These are phyloP conservation scores for Clarias macrocephalus DNA, from an alignment of 2,113 vertebrate genomes.

Conservation along the genomic window DNA sequence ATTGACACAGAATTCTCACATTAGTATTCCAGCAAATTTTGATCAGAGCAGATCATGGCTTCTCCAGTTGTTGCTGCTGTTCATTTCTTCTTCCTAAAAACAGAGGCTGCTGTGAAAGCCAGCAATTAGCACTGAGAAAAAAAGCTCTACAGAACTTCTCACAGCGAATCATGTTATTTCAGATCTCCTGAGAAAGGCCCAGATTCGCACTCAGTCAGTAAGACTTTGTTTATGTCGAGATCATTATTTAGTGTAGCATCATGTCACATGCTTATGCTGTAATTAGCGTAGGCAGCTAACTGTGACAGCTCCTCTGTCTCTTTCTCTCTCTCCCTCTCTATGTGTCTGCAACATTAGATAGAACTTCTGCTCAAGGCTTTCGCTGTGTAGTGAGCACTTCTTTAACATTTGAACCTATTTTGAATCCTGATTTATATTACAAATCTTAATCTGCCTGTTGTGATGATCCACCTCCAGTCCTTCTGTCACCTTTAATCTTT, in stretches of 20 bases:
- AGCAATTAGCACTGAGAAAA: conserved; percentile 42
- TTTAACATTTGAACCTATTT: conserved; percentile 10
- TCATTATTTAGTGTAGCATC: conserved; percentile 35
- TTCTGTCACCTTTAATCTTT: conserved; percentile 29
- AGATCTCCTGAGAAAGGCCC: conserved; percentile 23
- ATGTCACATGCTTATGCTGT: conserved; percentile 33
- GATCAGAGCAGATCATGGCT: not conserved
- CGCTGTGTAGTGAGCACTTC: conserved; percentile 20
- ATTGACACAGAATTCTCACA: not conserved
- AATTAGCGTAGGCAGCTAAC: conserved; percentile 46
- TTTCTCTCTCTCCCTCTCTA: not conserved
- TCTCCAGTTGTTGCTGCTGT: conserved; percentile 41
- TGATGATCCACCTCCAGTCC: not conserved
- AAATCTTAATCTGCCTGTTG: conserved; percentile 15
- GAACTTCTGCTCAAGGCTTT: conserved; percentile 32
- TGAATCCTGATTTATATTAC: conserved; percentile 28
- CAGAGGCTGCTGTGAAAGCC: conserved; percentile 29
- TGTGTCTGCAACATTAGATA: conserved; percentile 32
- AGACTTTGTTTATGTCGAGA: conserved; percentile 41
- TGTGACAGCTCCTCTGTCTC: conserved; percentile 45
- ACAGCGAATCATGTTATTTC: conserved; percentile 18
- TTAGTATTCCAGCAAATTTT: not conserved
- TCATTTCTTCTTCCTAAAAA: conserved; percentile 45
- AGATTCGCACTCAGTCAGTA: conserved; percentile 33
- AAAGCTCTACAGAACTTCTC: conserved; percentile 21